Evolutionary conservation across 2,113 vertebrate genomes (phyloP).

Genomic region (Cyprinodon tularosa): DNA sequence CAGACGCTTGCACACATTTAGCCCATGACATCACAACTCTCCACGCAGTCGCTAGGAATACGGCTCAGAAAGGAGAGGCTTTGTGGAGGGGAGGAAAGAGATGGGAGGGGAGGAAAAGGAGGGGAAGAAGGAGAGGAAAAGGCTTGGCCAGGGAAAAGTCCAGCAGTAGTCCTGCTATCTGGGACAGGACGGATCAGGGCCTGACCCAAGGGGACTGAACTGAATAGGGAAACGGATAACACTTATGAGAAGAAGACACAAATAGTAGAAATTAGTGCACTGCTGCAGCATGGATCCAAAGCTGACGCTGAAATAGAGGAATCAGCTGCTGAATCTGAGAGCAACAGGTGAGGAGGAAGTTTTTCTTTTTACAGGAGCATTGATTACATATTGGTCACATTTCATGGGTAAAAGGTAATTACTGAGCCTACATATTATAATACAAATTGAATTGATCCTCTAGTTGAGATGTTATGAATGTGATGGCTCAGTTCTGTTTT

Average conservation of each 20-base stretch:
- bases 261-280: neutral
- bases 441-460: neutral
- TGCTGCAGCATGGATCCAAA: conserved; percentile 38
- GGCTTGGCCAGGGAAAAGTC: conserved; percentile 68
- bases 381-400: too few relatives aligned
- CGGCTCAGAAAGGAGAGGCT: conserved; percentile 73
- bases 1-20: conserved; percentile 31
- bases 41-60: conserved; percentile 64
- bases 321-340: conserved; percentile 6
- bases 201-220: conserved; percentile 31
- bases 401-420: too few relatives aligned
- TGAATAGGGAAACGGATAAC: conserved; percentile 31
- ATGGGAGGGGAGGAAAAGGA: conserved; percentile 72
- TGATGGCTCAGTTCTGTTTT: conserved; percentile 1
- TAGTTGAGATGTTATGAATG: conserved; percentile 16
- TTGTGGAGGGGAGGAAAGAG: conserved; percentile 77
- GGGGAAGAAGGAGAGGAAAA: conserved; percentile 73
- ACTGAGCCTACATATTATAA: neutral
- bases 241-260: conserved; percentile 2
- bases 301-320: conserved; percentile 9
- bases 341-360: conserved; percentile 46
- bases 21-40: conserved; percentile 74
- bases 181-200: conserved; percentile 43
- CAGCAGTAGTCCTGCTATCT: conserved; percentile 61
- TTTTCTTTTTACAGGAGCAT: neutral